A percentile compares a stretch with the other conserved stretches of the same genome.
Evolutionary conservation across 2,113 vertebrate genomes (phyloP).

Genomic region (Eulemur macaco): DNA sequence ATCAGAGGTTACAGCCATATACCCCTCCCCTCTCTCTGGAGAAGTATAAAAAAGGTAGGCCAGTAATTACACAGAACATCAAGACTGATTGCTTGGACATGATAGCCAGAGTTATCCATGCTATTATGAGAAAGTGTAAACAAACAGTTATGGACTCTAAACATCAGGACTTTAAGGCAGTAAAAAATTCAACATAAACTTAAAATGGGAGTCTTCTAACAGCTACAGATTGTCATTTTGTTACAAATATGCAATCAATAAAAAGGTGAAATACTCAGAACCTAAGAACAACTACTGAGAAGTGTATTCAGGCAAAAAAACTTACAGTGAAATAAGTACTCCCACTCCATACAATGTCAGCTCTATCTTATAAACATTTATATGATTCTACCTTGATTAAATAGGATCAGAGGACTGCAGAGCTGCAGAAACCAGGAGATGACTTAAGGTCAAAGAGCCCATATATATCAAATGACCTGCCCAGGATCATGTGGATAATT

Average conservation of each 20-base stretch:
- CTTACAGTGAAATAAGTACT: conserved; percentile 12
- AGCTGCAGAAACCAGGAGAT: background rate
- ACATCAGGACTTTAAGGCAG: background rate
- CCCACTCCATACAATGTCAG: background rate
- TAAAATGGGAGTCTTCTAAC: background rate
- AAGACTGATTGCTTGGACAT: background rate
- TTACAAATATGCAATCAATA: conserved; percentile 2
- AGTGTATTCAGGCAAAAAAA: conserved; percentile 26
- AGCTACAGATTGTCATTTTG: background rate
- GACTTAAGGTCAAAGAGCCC: background rate
- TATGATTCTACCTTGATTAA: background rate
- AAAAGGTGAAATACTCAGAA: conserved; percentile 12
- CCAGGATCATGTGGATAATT: background rate
- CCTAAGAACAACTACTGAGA: background rate
- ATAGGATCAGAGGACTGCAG: background rate
- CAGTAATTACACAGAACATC: background rate
- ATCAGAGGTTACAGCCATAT: background rate
- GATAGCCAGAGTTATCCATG: background rate
- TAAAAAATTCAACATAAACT: background rate
- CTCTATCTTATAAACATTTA: conserved; percentile 3
- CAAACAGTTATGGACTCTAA: background rate
- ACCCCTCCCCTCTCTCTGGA: background rate
- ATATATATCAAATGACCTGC: background rate
- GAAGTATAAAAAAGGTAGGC: background rate
- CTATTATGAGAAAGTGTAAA: background rate